These are phyloP conservation scores for Crypturellus undulatus DNA, from an alignment of 2,113 vertebrate genomes.

Conservation along the genomic window DNA sequence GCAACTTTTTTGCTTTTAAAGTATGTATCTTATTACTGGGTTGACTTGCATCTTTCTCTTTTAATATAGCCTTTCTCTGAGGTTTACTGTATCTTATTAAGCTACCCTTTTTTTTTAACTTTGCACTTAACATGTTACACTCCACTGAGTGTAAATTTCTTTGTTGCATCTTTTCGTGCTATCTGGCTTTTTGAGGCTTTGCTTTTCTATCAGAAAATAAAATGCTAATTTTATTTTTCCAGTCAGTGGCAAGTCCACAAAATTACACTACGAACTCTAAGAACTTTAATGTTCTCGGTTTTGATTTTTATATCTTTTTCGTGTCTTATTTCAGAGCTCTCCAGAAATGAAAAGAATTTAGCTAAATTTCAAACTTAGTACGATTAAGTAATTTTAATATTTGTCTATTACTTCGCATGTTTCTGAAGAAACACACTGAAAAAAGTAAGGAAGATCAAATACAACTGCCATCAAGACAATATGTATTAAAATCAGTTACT, in stretches of 20 bases:
- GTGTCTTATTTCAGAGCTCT: neutral
- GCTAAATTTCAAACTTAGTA: neutral
- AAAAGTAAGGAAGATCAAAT: neutral
- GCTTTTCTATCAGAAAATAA: constrained; percentile 13
- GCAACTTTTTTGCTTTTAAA: constrained; percentile 22
- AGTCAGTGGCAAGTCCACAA: neutral
- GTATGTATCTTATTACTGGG: neutral
- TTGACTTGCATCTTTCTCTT: neutral
- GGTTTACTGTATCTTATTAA: neutral
- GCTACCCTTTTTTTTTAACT: neutral
- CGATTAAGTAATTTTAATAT: neutral
- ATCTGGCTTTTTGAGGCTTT: fast-evolving
- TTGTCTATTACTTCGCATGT: neutral
- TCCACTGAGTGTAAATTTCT: neutral
- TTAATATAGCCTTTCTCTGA: neutral
- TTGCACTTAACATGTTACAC: neutral
- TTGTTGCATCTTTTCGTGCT: neutral
- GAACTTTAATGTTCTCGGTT: neutral
- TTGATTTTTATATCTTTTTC: neutral
- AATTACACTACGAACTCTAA: neutral
- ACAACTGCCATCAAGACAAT: neutral
- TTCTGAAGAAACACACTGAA: neutral
- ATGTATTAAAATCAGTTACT: neutral
- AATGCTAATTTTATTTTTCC: neutral
- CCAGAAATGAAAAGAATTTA: neutral